phyloP scores from a whole-genome alignment of 2,113 vertebrate species.

The Petrocephalus zakoni region DNA sequence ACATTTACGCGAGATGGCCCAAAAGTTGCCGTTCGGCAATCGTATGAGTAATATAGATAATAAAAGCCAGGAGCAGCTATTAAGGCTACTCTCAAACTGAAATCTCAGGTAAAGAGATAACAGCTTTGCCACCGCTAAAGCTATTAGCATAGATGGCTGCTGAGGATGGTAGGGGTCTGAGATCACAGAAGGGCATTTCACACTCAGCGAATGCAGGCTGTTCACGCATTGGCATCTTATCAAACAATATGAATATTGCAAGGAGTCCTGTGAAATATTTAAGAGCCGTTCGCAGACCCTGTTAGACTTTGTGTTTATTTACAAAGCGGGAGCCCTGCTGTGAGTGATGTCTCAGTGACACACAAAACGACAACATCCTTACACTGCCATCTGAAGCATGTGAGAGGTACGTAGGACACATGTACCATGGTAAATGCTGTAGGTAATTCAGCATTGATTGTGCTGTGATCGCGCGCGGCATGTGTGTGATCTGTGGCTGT shows the following conservation, averaged over 20 bases:
- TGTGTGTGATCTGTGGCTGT: neutral
- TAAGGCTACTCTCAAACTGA: slow-evolving; percentile 54
- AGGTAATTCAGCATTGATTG: neutral
- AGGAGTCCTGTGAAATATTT: slow-evolving; percentile 64
- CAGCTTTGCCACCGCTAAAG: slow-evolving; percentile 45
- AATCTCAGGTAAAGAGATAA: slow-evolving; percentile 41
- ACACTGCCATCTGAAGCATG: neutral
- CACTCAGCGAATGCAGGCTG: slow-evolving; percentile 57
- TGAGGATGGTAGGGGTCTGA: slow-evolving; percentile 58
- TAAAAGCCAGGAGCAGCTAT: slow-evolving; percentile 52
- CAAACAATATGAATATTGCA: slow-evolving; percentile 61
- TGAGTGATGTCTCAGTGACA: slow-evolving; percentile 22
- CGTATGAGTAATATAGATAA: slow-evolving; percentile 51
- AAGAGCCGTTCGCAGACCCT: slow-evolving; percentile 55
- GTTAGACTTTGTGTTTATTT: slow-evolving; percentile 55
- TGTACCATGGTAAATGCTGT: neutral
- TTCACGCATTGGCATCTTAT: slow-evolving; percentile 62
- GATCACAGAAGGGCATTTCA: slow-evolving; percentile 63
- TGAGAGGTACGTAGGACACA: neutral
- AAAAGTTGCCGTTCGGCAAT: slow-evolving; percentile 44
- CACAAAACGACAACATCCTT: neutral
- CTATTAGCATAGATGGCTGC: slow-evolving; percentile 64
- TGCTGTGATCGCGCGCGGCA: neutral
- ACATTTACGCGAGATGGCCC: neutral
- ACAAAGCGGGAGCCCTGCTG: slow-evolving; percentile 50